Percentiles rank a stretch among this genome's conserved stretches.
Evolutionary conservation across 2,797 vertebrate genomes (phyloP).

Genomic region (Chiroxiphia lanceolata): DNA sequence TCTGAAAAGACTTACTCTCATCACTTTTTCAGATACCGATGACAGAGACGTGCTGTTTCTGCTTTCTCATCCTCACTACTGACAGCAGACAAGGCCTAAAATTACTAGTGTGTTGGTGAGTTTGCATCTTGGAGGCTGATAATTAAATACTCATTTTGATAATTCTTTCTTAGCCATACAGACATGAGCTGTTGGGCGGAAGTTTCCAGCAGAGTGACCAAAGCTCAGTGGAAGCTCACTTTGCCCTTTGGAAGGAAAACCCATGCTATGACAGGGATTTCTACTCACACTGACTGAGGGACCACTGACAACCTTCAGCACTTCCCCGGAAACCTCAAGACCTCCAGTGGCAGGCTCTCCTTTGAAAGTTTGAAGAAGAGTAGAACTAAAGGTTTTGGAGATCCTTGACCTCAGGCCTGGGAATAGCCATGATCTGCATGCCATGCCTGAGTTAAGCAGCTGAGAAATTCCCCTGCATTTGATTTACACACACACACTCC

Average conservation of each 20-base stretch:
- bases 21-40: neutral
- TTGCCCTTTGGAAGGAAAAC: neutral
- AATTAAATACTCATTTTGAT: neutral
- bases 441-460: neutral
- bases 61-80: neutral
- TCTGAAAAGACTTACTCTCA: neutral
- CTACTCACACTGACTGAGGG: neutral
- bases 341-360: neutral
- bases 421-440: neutral
- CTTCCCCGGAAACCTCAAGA: neutral
- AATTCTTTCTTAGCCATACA: neutral
- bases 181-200: neutral
- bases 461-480: neutral
- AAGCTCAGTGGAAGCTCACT: neutral
- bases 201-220: neutral
- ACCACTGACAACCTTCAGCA: neutral
- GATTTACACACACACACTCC: neutral
- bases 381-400: neutral
- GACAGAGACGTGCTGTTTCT: neutral
- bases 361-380: neutral
- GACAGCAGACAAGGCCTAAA: neutral
- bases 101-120: neutral
- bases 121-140: neutral
- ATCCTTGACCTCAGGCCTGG: neutral
- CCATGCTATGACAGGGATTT: neutral